Base-by-base conservation (phyloP, 2,797 vertebrate species). In the Brachymystax lenok region DNA sequence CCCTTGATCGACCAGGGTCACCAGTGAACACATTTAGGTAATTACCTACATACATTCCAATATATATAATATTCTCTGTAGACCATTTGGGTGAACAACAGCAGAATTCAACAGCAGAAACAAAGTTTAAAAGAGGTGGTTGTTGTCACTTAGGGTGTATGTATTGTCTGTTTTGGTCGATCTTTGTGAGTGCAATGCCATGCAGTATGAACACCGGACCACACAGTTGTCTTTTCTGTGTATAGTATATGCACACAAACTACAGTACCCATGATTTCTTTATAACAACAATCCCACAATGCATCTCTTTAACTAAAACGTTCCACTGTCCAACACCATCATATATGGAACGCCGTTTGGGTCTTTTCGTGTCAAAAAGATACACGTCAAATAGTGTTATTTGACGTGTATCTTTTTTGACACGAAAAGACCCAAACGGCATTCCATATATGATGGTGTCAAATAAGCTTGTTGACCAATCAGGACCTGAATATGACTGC, bases 41-140 rank as follows among this genome's bases (percentile, higher is more conserved):
- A 88, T 71, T 69, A 84, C 84, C 89, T 87, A 91, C 84, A 84
- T 88, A 91, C 88, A 91, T 91, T 90, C 91, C 90, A 92, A 87
- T 94, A 94, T 93, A 88, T 93, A 93, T 92, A 86, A 83, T 74
- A 91, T 85, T 83, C 77, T 86, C 69, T 27, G 84, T 84, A 46
- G 40, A 78, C 85, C 81, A 84, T 79, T 80, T 24, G 68, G 80
- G 84, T 79, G 73, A 80, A 78, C 78, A 86, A 87, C 85, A 87
- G 82, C 85, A 87, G 87, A 88, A 84, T 40, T 79, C 87, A 83
- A 86, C 79, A 73, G 75, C 76, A 83, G 76, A 86, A 54, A 61
- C 79, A 77, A 73, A 13, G 0, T 73, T 69, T 46, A 71, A 85
- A 90, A 82, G 83, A 76, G 79, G 74, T 79, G 83, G 75, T 82